phyloP scores from a whole-genome alignment of 2,888 invertebrate genomes.

The Drosophila pegasa region DNA sequence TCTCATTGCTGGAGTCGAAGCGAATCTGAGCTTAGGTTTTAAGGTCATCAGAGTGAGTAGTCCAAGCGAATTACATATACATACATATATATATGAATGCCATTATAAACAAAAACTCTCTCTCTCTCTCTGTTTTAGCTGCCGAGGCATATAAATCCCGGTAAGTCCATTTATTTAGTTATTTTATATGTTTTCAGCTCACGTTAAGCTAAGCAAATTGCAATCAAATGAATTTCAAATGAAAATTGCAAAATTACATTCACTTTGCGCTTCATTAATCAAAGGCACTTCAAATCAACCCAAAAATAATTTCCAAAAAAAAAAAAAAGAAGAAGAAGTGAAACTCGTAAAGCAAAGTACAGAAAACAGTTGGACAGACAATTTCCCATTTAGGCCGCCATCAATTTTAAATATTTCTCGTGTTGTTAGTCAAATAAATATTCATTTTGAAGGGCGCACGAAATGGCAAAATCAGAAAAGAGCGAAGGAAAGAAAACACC shows the following conservation, averaged over 20 bases:
- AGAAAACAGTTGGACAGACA: constrained; percentile 1
- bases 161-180: constrained; percentile 58
- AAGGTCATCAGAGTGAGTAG: constrained; percentile 83
- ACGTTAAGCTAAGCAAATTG: constrained; percentile 46
- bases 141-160: constrained; percentile 74
- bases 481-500: constrained; percentile 1
- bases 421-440: constrained; percentile 56
- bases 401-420: constrained; percentile 54
- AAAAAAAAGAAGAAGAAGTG: constrained; percentile 30
- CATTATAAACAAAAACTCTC: constrained; percentile 39
- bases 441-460: constrained; percentile 27
- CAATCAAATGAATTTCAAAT: constrained; percentile 66
- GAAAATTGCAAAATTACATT: constrained; percentile 63
- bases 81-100: constrained; percentile 55
- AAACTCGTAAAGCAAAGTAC: background rate
- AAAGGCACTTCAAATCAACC: constrained; percentile 59
- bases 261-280: constrained; percentile 73
- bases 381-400: constrained; percentile 40
- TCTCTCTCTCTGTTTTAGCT: constrained; percentile 54
- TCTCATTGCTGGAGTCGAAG: constrained; percentile 81
- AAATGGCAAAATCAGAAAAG: constrained; percentile 9
- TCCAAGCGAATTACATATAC: constrained; percentile 34
- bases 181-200: constrained; percentile 14
- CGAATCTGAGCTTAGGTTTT: constrained; percentile 83
- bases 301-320: constrained; percentile 48